Evolutionary conservation across 2,113 vertebrate species (phyloP).

Genomic region (Alethe castanea): DNA sequence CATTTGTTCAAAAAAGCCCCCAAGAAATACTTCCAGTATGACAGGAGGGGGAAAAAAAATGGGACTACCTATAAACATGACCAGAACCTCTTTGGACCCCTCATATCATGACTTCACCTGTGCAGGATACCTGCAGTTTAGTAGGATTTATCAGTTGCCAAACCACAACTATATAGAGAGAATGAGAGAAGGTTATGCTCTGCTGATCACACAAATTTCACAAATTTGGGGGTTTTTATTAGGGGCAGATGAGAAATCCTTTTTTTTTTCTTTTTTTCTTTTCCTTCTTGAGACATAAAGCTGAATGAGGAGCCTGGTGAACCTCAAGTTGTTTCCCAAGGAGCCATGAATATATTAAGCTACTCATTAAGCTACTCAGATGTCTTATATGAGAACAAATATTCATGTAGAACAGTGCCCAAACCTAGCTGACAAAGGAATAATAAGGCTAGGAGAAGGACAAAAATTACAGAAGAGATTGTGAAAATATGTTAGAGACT

Average conservation of each 20-base stretch:
- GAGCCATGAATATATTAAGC: background rate
- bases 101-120: background rate
- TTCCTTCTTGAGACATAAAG: background rate
- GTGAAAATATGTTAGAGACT: background rate
- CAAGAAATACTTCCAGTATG: background rate
- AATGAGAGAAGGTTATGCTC: background rate
- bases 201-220: background rate
- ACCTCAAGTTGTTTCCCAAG: background rate
- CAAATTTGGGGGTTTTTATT: background rate
- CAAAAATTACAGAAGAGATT: background rate
- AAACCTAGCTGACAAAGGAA: background rate
- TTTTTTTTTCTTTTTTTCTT: background rate
- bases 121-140: background rate
- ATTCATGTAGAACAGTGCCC: fast-evolving
- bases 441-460: background rate
- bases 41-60: fast-evolving
- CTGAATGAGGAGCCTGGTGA: background rate
- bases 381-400: background rate
- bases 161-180: fast-evolving
- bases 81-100: background rate
- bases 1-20: background rate
- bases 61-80: background rate
- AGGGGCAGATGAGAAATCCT: background rate
- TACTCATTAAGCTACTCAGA: background rate
- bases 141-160: background rate